Conservation (phyloP, 2,113 vertebrate genomes). For the Microtus pennsylvanicus region DNA sequence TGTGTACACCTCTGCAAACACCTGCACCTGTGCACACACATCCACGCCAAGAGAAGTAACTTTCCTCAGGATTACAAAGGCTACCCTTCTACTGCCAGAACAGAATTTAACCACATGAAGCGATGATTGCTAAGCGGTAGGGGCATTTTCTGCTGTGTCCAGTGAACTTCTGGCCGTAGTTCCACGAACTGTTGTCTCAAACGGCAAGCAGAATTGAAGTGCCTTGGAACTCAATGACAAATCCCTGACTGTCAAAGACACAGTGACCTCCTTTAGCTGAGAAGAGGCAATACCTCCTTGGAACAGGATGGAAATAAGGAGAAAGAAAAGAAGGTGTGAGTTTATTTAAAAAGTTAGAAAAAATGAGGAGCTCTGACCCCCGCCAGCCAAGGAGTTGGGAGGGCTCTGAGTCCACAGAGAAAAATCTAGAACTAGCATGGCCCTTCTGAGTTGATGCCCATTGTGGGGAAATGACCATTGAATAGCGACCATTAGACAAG, state of each 20-base stretch:
- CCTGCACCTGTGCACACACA: background rate
- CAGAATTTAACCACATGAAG: slow-evolving; percentile 35
- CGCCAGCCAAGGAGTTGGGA: background rate
- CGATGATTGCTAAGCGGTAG: background rate
- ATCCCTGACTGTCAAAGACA: background rate
- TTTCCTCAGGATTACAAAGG: slow-evolving; percentile 31
- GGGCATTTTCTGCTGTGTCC: background rate
- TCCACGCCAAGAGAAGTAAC: background rate
- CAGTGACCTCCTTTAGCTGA: background rate
- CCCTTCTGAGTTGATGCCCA: background rate
- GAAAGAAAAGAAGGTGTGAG: background rate
- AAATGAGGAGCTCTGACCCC: background rate
- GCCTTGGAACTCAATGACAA: background rate
- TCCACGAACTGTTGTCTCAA: background rate
- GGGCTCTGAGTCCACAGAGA: background rate
- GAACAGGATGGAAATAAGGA: background rate
- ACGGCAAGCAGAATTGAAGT: background rate
- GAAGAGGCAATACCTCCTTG: background rate
- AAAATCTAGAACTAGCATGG: background rate
- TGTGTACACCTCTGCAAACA: background rate
- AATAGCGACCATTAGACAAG: background rate
- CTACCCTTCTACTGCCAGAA: slow-evolving; percentile 17
- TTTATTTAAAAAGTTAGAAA: background rate
- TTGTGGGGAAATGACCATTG: background rate
- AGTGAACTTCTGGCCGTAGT: slow-evolving; percentile 13